Evolutionary conservation across 2,888 invertebrate genomes (phyloP).

Genomic region (Oasisia sp.): DNA sequence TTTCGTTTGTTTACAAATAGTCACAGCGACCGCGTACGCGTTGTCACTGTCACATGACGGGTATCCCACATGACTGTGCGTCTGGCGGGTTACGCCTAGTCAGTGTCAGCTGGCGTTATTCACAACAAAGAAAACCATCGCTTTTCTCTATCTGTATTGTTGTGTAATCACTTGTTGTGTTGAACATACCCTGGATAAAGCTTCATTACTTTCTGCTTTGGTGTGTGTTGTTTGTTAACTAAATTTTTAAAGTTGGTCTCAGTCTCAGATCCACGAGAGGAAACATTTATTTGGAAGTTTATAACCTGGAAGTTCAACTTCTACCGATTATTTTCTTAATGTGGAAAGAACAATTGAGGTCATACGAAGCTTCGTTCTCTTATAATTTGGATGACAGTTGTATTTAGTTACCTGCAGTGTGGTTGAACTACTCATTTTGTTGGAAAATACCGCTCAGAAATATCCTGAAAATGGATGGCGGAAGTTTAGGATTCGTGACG

Average conservation of each 20-base stretch:
- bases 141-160: neutral
- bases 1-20: neutral
- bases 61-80: neutral
- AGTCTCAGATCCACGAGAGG: neutral
- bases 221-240: neutral
- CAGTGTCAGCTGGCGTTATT: neutral
- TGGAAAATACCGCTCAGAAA: neutral
- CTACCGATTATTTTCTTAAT: neutral
- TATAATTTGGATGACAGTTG: neutral
- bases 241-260: neutral
- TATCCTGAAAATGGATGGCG: constrained; percentile 5
- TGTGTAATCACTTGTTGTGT: neutral
- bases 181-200: neutral
- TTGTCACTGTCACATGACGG: no score
- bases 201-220: neutral
- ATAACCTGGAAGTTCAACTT: neutral
- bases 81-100: neutral
- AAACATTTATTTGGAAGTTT: neutral
- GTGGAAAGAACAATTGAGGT: neutral
- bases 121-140: neutral
- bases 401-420: neutral
- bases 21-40: neutral
- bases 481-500: constrained; percentile 13
- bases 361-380: neutral
- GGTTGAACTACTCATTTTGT: neutral